phyloP scores from a whole-genome alignment of 2,797 vertebrate genomes.

The Distichodus sexfasciatus region DNA sequence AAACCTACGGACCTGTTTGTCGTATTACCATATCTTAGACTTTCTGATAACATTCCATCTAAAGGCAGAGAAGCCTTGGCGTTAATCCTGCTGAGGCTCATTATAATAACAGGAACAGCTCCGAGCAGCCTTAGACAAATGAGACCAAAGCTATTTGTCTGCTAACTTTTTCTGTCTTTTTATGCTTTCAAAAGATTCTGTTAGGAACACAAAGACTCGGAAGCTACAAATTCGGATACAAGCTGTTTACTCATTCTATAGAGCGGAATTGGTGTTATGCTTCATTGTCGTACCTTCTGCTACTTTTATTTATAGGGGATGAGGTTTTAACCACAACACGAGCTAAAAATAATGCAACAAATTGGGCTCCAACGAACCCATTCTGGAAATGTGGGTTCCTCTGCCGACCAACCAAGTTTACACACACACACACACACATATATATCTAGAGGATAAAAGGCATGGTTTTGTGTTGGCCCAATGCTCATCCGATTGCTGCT shows the following conservation, averaged over 20 bases:
- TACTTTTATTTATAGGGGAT: not conserved
- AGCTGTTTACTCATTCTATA: not conserved
- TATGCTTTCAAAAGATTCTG: not conserved
- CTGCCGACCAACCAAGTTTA: no score
- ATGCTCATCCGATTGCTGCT: not conserved
- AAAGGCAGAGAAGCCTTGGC: slow-evolving; percentile 45
- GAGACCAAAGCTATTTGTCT: not conserved
- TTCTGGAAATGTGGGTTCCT: no score
- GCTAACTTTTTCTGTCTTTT: no score
- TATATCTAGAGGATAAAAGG: no score
- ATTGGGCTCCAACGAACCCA: no score
- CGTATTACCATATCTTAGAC: slow-evolving; percentile 55
- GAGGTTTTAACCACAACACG: not conserved
- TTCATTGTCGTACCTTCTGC: not conserved
- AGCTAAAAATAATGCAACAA: not conserved
- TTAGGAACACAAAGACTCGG: not conserved
- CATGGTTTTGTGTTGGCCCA: not conserved
- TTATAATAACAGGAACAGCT: slow-evolving; percentile 51
- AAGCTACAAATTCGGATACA: not conserved
- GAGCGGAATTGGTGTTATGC: not conserved
- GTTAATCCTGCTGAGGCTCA: slow-evolving; percentile 65
- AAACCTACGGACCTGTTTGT: slow-evolving; percentile 50
- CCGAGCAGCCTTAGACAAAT: not conserved
- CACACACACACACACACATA: no score
- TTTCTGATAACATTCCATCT: slow-evolving; percentile 53